These are phyloP conservation scores for Coracias cyanogaster DNA, from an alignment of 2,797 vertebrate genomes.

Conservation along the genomic window DNA sequence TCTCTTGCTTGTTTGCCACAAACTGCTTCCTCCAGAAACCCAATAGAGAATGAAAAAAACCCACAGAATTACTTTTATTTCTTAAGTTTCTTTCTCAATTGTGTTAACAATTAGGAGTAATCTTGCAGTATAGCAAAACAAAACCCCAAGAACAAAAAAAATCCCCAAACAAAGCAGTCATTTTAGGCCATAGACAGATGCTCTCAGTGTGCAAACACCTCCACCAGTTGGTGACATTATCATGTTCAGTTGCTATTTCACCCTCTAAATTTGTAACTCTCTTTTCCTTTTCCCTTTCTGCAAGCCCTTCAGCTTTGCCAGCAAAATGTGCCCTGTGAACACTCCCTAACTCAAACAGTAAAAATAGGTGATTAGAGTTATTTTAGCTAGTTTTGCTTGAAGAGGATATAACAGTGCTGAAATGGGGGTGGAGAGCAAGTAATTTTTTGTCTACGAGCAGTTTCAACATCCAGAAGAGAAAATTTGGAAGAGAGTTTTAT, in stretches of 20 bases:
- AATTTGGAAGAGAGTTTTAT: background rate
- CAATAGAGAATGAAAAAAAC: background rate
- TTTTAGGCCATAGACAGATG: background rate
- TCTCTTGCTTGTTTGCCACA: background rate
- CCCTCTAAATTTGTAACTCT: background rate
- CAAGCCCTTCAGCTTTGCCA: background rate
- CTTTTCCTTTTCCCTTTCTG: background rate
- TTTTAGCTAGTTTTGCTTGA: constrained; percentile 2
- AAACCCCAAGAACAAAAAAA: background rate
- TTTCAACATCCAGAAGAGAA: background rate
- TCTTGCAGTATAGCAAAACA: background rate
- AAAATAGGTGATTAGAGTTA: constrained; percentile 42
- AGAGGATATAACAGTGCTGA: background rate
- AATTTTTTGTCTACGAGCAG: constrained; percentile 11
- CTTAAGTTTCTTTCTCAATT: background rate
- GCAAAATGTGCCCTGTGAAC: background rate
- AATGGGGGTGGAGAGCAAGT: background rate
- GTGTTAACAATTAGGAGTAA: background rate
- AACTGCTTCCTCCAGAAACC: background rate
- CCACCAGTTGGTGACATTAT: background rate
- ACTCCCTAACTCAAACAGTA: background rate
- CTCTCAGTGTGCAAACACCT: background rate
- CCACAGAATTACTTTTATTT: background rate
- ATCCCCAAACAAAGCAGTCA: background rate
- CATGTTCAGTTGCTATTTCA: background rate